These are phyloP conservation scores for Colletes collaris DNA, from an alignment of 2,888 invertebrate genomes.

Conservation along the genomic window DNA sequence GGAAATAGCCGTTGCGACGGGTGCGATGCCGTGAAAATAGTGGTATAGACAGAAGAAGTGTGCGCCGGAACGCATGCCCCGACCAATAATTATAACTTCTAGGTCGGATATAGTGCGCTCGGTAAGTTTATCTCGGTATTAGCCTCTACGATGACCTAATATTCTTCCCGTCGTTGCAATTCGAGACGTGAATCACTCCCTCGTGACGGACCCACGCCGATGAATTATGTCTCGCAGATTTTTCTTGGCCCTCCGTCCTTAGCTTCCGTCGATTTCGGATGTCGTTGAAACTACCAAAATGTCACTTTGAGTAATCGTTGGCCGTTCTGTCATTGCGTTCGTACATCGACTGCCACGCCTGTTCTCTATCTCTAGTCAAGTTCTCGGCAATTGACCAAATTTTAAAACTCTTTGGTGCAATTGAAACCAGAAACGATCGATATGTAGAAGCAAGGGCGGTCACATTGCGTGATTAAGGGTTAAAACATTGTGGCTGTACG, in stretches of 20 bases:
- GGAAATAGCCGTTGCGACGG: conserved; percentile 66
- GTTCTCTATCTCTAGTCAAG: no score
- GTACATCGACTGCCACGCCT: no score
- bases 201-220: background rate
- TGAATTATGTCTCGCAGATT: background rate
- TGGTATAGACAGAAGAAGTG: conserved; percentile 59
- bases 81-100: conserved; percentile 72
- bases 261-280: background rate
- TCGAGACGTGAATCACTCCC: conserved; percentile 49
- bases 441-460: no score
- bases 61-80: conserved; percentile 61
- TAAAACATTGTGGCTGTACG: no score
- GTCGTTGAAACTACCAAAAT: no score
- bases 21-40: conserved; percentile 52
- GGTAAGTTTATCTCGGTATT: conserved; percentile 44
- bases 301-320: no score
- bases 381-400: no score
- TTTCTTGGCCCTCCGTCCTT: background rate
- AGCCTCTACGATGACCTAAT: conserved; percentile 46
- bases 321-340: no score
- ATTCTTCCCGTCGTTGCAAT: conserved; percentile 31
- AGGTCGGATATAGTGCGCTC: conserved; percentile 58
- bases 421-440: no score
- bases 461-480: no score
- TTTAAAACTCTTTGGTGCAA: no score